A percentile compares a stretch with the other conserved stretches of the same genome.
These are phyloP conservation scores for Sebastolobus altivelis DNA, from an alignment of 2,797 vertebrate species.

Conservation along the genomic window DNA sequence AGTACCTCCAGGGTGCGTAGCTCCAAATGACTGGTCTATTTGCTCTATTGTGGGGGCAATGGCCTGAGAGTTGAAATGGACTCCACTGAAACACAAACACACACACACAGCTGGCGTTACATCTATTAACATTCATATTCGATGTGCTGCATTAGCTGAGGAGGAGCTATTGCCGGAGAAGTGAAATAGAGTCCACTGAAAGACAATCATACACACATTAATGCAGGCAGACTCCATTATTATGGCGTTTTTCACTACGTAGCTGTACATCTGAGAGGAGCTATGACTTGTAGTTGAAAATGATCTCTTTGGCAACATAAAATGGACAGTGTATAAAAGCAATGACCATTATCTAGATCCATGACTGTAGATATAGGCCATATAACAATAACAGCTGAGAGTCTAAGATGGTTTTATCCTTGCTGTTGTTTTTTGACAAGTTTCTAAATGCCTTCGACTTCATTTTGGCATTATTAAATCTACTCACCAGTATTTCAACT, in stretches of 20 bases:
- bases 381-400: neutral
- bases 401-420: neutral
- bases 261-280: slow-evolving; percentile 85
- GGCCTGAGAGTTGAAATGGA: slow-evolving; percentile 99
- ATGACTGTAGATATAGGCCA: neutral
- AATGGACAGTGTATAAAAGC: neutral
- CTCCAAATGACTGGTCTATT: slow-evolving; percentile 99
- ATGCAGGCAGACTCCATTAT: slow-evolving; percentile 14
- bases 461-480: neutral
- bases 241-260: neutral
- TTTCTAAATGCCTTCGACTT: neutral
- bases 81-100: slow-evolving; percentile 90
- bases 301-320: slow-evolving; percentile 86
- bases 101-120: slow-evolving; percentile 24
- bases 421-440: neutral
- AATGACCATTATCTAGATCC: neutral
- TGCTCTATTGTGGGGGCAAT: slow-evolving; percentile 99
- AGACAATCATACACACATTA: slow-evolving; percentile 34
- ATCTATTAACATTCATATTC: slow-evolving; percentile 20
- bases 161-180: slow-evolving; percentile 12
- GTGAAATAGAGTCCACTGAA: slow-evolving; percentile 15
- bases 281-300: slow-evolving; percentile 91
- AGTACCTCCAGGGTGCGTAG: slow-evolving; percentile 98
- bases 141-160: slow-evolving; percentile 26
- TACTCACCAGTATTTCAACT: slow-evolving; percentile 99